Evolutionary conservation across 2,113 vertebrate genomes (phyloP), one percentile per base, ranked within the genome.

Genomic region (Deroptyus accipitrinus): DNA sequence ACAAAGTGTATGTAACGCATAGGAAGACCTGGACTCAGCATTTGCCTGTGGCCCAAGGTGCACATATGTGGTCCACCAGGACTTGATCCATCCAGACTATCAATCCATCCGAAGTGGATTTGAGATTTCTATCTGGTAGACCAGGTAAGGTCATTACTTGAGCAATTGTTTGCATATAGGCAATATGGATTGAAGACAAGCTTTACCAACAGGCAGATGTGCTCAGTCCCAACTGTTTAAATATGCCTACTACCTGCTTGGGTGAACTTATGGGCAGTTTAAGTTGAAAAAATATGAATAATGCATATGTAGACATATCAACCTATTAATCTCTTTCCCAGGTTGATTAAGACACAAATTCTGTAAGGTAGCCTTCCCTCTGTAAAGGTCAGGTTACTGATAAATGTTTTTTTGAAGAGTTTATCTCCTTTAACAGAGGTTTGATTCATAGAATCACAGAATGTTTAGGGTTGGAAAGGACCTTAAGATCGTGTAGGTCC

Each of bases 271-370:
- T 25, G 23, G 30, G 13, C 11, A 54, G 30, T 62, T 96, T 80
- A 76, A 69, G 16, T 52, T 61, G n/a, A 24, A 86, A 94, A 90
- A 83, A 64, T 23, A 92, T 77, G 39, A 96, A 88, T 86, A 94
- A 96, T 77, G 17, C 35, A 88, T 90, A 55, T 66, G 48, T 68
- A 73, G 52, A 30, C 15, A 37, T 49, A 88, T 49, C 44, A 83
- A 64, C 27, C 11, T 80, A 86, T 94, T 83, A 92, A 73, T 91
- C 68, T 80, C 8, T 92, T 92, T 94, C 77, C 44, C 44, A 86
- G 73, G 59, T 57, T 79, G 52, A 90, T 92, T 88, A 90, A 88
- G 35, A 86, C 18, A 80, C 76, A 90, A 94, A 90, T 90, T 81
- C 68, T 83, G 10, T 52, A 57, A 44, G 3, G 18, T 57, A 86